Evolutionary conservation across 2,113 vertebrate species (phyloP).

Genomic region (Dasypus novemcinctus): DNA sequence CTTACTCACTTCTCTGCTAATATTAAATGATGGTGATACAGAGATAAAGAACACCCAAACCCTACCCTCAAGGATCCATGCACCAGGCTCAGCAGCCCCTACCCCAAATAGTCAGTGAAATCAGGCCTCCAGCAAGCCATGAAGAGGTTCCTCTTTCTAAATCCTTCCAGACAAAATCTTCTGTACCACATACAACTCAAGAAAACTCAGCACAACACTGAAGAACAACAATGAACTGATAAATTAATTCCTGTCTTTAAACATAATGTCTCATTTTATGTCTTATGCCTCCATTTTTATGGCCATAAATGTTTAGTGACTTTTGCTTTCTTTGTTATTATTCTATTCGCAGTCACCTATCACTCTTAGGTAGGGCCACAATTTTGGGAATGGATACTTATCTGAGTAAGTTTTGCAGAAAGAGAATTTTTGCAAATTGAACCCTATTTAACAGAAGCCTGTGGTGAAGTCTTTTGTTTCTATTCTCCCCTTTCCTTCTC

Average conservation of each 20-base stretch:
- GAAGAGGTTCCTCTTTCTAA: background rate
- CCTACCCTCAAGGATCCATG: background rate
- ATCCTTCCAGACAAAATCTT: background rate
- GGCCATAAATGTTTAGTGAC: background rate
- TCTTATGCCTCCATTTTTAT: background rate
- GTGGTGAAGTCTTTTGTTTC: background rate
- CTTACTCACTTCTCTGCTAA: background rate
- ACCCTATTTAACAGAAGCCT: background rate
- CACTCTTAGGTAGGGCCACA: background rate
- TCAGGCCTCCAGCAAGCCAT: background rate
- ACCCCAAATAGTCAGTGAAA: background rate
- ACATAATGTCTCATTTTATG: conserved; percentile 10
- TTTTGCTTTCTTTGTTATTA: conserved; percentile 1
- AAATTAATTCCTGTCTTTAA: conserved; percentile 15
- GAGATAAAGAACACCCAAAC: background rate
- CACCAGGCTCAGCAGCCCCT: background rate
- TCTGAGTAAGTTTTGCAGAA: conserved; percentile 17
- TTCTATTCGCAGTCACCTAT: background rate
- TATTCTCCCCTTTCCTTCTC: background rate
- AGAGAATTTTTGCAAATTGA: conserved; percentile 15
- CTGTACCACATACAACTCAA: background rate
- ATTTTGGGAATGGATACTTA: background rate
- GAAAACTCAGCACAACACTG: background rate
- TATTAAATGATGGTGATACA: background rate
- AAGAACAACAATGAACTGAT: background rate